Conservation (phyloP, 1,140 invertebrate genomes). For the Helicorthomorpha holstii region DNA sequence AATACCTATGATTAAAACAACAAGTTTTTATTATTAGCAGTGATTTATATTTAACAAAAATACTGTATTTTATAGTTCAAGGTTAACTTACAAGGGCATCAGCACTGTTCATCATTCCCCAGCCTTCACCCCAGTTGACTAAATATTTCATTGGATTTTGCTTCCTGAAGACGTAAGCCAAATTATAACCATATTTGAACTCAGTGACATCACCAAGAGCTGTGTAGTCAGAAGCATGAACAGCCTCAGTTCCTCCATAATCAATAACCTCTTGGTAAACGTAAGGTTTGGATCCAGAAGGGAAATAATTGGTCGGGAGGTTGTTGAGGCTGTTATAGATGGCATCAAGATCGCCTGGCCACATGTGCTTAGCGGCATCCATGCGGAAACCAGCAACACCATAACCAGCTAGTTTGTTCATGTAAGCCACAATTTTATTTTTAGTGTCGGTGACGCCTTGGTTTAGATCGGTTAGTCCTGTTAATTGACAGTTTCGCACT, state of each 20-base stretch:
- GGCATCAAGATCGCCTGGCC: slow-evolving; percentile 45
- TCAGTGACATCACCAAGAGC: slow-evolving; percentile 50
- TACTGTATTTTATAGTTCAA: too few species aligned
- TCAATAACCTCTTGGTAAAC: slow-evolving; percentile 69
- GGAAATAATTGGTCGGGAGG: slow-evolving; percentile 40
- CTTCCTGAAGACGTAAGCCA: slow-evolving; percentile 36
- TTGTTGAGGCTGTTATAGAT: slow-evolving; percentile 42
- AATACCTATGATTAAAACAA: too few species aligned
- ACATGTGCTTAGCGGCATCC: slow-evolving; percentile 67
- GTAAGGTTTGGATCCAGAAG: slow-evolving; percentile 37
- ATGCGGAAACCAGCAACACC: slow-evolving; percentile 67
- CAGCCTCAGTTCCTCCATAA: slow-evolving; percentile 44
- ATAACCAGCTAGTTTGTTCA: slow-evolving; percentile 49
- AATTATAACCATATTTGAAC: slow-evolving; percentile 44
- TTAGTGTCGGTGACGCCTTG: slow-evolving; percentile 45
- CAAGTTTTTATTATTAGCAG: too few species aligned
- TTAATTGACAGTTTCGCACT: slow-evolving; percentile 50
- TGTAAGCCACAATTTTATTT: slow-evolving; percentile 42
- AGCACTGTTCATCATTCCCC: slow-evolving; percentile 22
- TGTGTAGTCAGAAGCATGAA: slow-evolving; percentile 44
- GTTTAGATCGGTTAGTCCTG: slow-evolving; percentile 54
- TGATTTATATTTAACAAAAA: too few species aligned
- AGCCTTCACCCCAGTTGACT: slow-evolving; percentile 21
- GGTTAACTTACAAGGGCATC: slow-evolving; percentile 27
- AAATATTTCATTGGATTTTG: slow-evolving; percentile 19